Percentiles rank a stretch among this genome's conserved stretches.
Evolutionary conservation across 2,797 vertebrate species (phyloP).

Genomic region (Epinephelus coioides): DNA sequence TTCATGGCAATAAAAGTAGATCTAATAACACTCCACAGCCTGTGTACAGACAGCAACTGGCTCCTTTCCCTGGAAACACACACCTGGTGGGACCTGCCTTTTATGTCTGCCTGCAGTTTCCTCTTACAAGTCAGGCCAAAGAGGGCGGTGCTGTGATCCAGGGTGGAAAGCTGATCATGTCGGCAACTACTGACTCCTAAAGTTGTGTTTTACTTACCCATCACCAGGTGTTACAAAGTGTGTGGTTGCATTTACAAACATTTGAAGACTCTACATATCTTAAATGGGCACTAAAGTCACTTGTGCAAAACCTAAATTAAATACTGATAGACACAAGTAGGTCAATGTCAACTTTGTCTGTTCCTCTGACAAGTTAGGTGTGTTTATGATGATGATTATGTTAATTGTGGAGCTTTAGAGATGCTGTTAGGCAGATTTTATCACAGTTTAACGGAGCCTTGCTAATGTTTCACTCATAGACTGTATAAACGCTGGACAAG

Average conservation of each 20-base stretch:
- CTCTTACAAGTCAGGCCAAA: slow-evolving; percentile 1
- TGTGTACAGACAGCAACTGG: background rate
- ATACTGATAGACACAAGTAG: too few relatives aligned
- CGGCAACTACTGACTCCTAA: background rate
- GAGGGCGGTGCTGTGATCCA: background rate
- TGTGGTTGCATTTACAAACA: background rate
- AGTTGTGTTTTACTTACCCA: background rate
- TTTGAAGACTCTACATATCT: background rate
- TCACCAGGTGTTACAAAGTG: background rate
- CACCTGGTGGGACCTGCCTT: slow-evolving; percentile 8
- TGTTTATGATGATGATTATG: too few relatives aligned
- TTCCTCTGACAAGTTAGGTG: too few relatives aligned
- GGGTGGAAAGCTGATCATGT: background rate
- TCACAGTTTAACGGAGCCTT: too few relatives aligned
- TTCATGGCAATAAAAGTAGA: background rate
- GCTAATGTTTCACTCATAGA: too few relatives aligned
- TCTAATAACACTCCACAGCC: background rate
- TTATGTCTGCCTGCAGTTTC: background rate
- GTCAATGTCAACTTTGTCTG: too few relatives aligned
- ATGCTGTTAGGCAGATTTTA: too few relatives aligned
- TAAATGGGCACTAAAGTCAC: background rate
- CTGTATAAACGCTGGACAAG: too few relatives aligned
- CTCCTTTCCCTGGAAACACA: slow-evolving; percentile 3
- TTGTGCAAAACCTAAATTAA: too few relatives aligned
- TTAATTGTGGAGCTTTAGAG: too few relatives aligned